Conservation (phyloP, 2,888 invertebrate species). For the Hyposoter didymator region DNA sequence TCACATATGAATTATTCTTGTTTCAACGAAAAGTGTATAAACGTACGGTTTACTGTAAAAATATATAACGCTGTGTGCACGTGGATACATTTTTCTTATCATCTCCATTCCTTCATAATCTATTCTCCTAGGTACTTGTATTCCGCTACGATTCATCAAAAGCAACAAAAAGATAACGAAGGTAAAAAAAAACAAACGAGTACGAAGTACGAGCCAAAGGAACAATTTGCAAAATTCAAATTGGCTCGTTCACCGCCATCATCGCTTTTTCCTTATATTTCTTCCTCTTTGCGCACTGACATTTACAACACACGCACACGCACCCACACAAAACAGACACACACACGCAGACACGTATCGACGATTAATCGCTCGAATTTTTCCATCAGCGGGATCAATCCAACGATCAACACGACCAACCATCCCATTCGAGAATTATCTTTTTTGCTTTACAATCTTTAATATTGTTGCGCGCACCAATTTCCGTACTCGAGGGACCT, state of each 20-base stretch:
- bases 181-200: constrained; percentile 20
- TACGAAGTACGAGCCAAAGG: background rate
- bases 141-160: constrained; percentile 27
- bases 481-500: constrained; percentile 48
- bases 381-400: constrained; percentile 22
- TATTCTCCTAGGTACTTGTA: constrained; percentile 46
- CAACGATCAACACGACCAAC: constrained; percentile 9
- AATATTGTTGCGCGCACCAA: constrained; percentile 27
- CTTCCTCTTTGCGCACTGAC: constrained; percentile 10
- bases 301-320: background rate
- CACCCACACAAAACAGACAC: too few species aligned
- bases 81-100: constrained; percentile 71
- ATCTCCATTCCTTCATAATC: constrained; percentile 12
- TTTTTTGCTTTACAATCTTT: constrained; percentile 16
- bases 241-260: constrained; percentile 34
- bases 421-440: constrained; percentile 6
- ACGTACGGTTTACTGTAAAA: constrained; percentile 73
- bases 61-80: constrained; percentile 76
- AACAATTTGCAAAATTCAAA: constrained; percentile 4
- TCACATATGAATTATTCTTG: constrained; percentile 76
- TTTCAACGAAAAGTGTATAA: constrained; percentile 78
- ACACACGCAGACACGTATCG: background rate
- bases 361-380: constrained; percentile 2
- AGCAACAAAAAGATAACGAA: constrained; percentile 1
- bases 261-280: constrained; percentile 25